Conservation (phyloP, 1,140 invertebrate species). For the Leptinotarsa defecta region DNA sequence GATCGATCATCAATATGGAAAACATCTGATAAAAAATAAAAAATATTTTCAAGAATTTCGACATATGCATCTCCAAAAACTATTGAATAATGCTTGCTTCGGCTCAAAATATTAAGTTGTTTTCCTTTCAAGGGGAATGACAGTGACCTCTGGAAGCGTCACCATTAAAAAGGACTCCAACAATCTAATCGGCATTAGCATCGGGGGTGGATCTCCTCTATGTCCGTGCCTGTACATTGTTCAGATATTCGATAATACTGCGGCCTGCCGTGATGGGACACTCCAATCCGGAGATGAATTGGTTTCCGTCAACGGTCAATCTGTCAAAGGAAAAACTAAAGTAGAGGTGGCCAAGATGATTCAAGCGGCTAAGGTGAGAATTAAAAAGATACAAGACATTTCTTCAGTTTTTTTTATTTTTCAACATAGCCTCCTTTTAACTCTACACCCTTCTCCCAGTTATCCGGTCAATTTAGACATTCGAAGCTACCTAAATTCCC, state of each 20-base stretch:
- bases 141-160: conserved; percentile 92
- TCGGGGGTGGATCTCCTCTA: conserved; percentile 92
- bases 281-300: conserved; percentile 96
- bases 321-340: conserved; percentile 96
- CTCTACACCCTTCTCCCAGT: no score
- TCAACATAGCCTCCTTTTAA: no score
- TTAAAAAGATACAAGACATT: conserved; percentile 21
- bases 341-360: conserved; percentile 99
- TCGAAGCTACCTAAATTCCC: no score
- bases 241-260: conserved; percentile 96
- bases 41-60: no score
- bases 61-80: no score
- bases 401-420: not conserved
- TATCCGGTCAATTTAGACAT: no score
- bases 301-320: conserved; percentile 87
- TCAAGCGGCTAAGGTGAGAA: conserved; percentile 76
- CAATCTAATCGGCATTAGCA: conserved; percentile 97
- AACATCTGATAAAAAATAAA: no score
- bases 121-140: conserved; percentile 82
- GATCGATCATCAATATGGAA: no score
- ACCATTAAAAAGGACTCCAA: conserved; percentile 89
- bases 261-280: conserved; percentile 87
- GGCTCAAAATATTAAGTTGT: not conserved
- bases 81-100: no score
- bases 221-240: conserved; percentile 98